Base-by-base conservation (phyloP, 2,888 invertebrate species). In the Oscheius myriophilus region DNA sequence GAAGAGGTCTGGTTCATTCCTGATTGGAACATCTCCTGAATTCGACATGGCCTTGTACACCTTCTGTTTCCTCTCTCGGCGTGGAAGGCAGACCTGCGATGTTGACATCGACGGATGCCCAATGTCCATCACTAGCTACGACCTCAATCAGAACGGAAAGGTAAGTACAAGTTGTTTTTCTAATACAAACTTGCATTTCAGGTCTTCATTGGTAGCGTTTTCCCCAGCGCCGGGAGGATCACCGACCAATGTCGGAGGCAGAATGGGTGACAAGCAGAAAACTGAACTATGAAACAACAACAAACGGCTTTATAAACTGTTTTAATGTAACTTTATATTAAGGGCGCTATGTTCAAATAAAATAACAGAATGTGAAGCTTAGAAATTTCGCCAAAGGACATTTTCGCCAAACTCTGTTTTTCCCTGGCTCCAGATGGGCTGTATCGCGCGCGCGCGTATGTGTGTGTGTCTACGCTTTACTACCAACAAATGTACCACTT, bases 1-100 rank as follows among this genome's bases (percentile, higher is more conserved):
- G 61, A 83, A 84, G 71, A 51, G 78, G 26, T 75, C 77, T 1
- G 84, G 83, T 7, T 75, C 79, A 1, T 70, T 84, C 69, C 70
- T 84, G n/a, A 82, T 84, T 26, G 84, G 84, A 6, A 84, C 87
- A 4, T 93, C 93, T 63, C 95, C 95, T 0, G 95, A 95, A 88
- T 89, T 95, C 75, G 95, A 96, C 87, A 90, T 96, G 88, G 93
- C 95, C 0, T 87, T 95, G 2, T 95, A 94, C 87, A 93, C 94
- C 0, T 90, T 94, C 4, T 96, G 95, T 86, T 94, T 92, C 87
- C 89, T 93, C 52, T 89, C 92, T 16, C 90, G 93, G 63, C 91
- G 92, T 0, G 92, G 92, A 82, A 89, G 90, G 69, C 90, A 91
- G 6, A 84, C 84, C 1, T 84, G 84, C 59, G 79, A 71, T 84